Evolutionary conservation across 2,888 invertebrate genomes (phyloP).

Genomic region (Altica lythri): DNA sequence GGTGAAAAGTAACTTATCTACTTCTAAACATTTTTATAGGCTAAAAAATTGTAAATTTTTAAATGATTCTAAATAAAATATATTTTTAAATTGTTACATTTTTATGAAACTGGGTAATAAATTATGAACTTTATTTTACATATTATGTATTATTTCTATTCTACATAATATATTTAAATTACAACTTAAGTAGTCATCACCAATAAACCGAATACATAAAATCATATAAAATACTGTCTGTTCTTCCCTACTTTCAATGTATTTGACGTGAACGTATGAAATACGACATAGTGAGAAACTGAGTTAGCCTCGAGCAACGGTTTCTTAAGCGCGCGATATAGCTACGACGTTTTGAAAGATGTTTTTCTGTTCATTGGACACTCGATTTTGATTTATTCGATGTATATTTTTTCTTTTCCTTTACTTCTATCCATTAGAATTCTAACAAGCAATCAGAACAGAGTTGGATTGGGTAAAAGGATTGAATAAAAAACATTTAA

Average conservation of each 20-base stretch:
- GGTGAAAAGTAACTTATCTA: no score
- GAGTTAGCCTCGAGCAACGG: constrained; percentile 25
- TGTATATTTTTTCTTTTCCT: constrained; percentile 21
- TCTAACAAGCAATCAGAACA: no score
- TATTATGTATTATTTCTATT: background rate
- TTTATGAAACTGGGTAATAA: no score
- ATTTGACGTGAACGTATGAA: constrained; percentile 32
- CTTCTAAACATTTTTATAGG: no score
- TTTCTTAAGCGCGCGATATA: constrained; percentile 26
- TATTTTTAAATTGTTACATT: no score
- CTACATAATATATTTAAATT: background rate
- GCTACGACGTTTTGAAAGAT: constrained; percentile 33
- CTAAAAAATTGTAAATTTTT: no score
- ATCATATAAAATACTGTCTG: background rate
- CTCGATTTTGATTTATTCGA: constrained; percentile 37
- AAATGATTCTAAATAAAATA: no score
- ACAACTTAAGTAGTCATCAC: background rate
- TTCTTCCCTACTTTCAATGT: constrained; percentile 16
- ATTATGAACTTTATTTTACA: background rate
- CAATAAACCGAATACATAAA: background rate
- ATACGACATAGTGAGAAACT: constrained; percentile 34
- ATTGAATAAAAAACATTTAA: no score
- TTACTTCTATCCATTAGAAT: constrained; percentile 8
- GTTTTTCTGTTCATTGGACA: constrained; percentile 38
- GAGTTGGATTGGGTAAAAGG: no score